Percentiles rank a stretch among this genome's conserved stretches.
Conservation (phyloP, 2,797 vertebrate species). For the Peromyscus eremicus region DNA sequence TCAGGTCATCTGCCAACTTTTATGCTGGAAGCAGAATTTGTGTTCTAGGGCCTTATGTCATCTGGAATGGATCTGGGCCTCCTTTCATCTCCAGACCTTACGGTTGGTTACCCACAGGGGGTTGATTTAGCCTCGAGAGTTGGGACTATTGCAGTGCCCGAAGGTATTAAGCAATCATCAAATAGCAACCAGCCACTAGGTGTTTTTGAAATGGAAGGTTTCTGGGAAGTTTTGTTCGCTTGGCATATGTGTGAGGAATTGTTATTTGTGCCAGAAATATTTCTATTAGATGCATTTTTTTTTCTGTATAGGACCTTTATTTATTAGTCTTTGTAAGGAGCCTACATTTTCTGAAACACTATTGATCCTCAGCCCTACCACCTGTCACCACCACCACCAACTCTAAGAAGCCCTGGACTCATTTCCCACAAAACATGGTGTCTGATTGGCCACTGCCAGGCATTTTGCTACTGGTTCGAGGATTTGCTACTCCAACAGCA, state of each 20-base stretch:
- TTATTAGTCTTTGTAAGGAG: neutral
- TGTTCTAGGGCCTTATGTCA: neutral
- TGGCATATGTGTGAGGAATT: neutral
- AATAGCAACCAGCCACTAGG: neutral
- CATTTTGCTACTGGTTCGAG: neutral
- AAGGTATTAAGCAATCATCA: neutral
- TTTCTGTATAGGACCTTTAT: neutral
- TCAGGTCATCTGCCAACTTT: neutral
- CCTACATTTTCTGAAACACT: neutral
- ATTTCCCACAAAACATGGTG: neutral
- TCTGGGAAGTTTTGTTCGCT: neutral
- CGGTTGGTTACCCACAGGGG: neutral
- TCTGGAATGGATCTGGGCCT: neutral
- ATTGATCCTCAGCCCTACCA: neutral
- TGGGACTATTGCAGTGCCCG: neutral
- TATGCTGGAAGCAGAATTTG: neutral
- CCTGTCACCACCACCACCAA: neutral
- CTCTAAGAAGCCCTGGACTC: neutral
- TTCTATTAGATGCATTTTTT: neutral
- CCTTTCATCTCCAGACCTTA: neutral
- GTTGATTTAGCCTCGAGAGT: neutral
- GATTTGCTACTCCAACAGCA: neutral
- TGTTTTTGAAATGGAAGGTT: slow-evolving; percentile 1
- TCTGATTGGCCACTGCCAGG: neutral
- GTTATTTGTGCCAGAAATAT: neutral